Base-by-base conservation (phyloP, 2,888 invertebrate species). In the Abrostola tripartita region DNA sequence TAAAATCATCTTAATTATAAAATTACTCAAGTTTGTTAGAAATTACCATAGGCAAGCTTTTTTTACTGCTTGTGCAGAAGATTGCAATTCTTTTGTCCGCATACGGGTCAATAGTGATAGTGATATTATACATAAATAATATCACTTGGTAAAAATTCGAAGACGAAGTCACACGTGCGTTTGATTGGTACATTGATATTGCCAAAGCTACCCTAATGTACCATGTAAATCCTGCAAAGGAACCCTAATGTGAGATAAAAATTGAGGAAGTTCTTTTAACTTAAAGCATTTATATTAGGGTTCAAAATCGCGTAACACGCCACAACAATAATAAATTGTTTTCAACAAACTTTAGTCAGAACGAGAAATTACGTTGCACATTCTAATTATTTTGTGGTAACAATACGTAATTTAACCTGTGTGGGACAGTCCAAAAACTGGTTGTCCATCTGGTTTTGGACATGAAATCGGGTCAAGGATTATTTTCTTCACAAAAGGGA, bases 371-470 rank as follows among this genome's bases (percentile, higher is more conserved):
- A 52, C 50, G 68, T 60, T 78, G 79, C 79, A 79, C 72, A 74
- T 76, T 76, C 65, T 74, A 72, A 69, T 68, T 67, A 68, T 68
- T 69, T 65, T 79, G 65, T 52, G 69, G 65, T 55, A 69, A 88
- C 85, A 87, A 88, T 85, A 74, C 68, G 90, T 89, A 88, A 91
- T 86, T 81, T 86, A 88, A 91, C 88, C 90, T 89, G 89, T 90
- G 87, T 90, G 90, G 80, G 90, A 90, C 85, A 81, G 77, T 73
- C 65, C 73, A 10, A 61, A 69, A 85, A 85, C 87, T 81, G 83
- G 87, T 85, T 79, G 78, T 75, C 78, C 72, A 81, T 84, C 78
- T 82, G 81, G 78, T 79, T 74, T 70, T 0, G 50, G 60, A 65
- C 38, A 65, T 52, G 65, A 74, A 89, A 87, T 86, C 84, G 73